Base-by-base conservation (phyloP, 2,888 invertebrate genomes). In the Caenorhabditis parvicauda region DNA sequence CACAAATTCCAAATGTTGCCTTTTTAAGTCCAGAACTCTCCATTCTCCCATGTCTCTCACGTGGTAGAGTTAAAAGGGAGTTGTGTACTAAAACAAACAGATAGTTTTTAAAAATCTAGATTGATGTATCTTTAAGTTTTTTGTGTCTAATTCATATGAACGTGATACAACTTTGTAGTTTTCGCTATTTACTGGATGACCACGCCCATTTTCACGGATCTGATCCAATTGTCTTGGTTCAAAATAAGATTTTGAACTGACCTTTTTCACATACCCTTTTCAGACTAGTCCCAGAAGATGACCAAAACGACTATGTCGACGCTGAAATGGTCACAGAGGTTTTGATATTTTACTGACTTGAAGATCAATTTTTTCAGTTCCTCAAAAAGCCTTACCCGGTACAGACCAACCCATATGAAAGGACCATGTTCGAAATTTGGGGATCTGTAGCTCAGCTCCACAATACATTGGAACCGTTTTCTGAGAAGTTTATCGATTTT, bases 271-370 rank as follows among this genome's bases (percentile, higher is more conserved):
- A 38, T 19, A 3, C 3, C 38, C 5, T 19, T 59, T 55, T 42
- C 46, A 61, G 60, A 44, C 38, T 55, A 14, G 56, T 61, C 1
- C 60, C 60, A 7, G 56, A 57, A 51, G 62, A 62, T 4, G 57
- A 57, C 7, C 57, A 62, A 24, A 50, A 55, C 5, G 50, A 50
- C 9, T 57, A 57, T 28, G 62, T 57, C 19, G 62, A 62, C 19
- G 57, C 62, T 0, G 57, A 62, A 24, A 51, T 57, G 62, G 32
- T 62, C 32, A 35, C 43, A 3, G 50, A 48, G 38, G 58, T 59
- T 22, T 39, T 32, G 17, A 7, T 29, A 12, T 28, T 25, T 24
- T 44, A 1, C 35, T 28, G 0, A 24, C 14, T 24, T 35, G 12
- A 7, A 49, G 27, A n/a, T 6, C 2, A 38, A 25, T 39, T 38